Base-by-base conservation (phyloP, 2,888 invertebrate species). In the Girardia tigrina region DNA sequence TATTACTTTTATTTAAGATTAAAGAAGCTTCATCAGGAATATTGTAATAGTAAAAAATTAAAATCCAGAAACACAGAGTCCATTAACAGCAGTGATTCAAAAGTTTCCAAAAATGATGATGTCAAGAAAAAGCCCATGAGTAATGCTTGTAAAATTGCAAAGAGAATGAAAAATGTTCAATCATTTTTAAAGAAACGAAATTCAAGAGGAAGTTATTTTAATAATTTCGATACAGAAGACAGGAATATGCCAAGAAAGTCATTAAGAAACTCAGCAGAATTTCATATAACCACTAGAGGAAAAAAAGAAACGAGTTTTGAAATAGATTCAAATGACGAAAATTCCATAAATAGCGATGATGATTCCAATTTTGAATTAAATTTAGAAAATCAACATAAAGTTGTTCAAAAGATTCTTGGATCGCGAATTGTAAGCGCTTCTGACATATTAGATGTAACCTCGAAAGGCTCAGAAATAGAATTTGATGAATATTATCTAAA, bases 321-420 rank as follows among this genome's bases (percentile, higher is more conserved):
- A n/a, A 56, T 56, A 56, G 56, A 56, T 56, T 56, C 56, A 56
- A 56, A 56, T 56, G 56, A 56, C n/a, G 56, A 56, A 56, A 56
- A 56, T 23, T 56, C 56, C n/a, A 20, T n/a, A 56, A 56, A 56
- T n/a, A 56, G 56, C 23, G 56, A 56, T n/a, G 56, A 56, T 56
- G 56, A 56, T 20, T 56, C 56, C 20, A 56, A 20, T 56, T 56
- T 56, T 56, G 56, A 56, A 56, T 56, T 56, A 23, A 56, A 56
- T 56, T 56, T 56, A 23, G 56, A 56, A 56, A 56, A 56, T 56
- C n/a, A 56, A 56, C n/a, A 56, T 56, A 56, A 56, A n/a, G 23
- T 56, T 23, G 56, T 56, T 56, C 56, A 56, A 56, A 56, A 56
- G 23, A 56, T 56, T 56, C n/a, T 56, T 8, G 56, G 56, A 20